Evolutionary conservation across 2,113 vertebrate genomes (phyloP).

Genomic region (Anarhynchus alexandrinus): DNA sequence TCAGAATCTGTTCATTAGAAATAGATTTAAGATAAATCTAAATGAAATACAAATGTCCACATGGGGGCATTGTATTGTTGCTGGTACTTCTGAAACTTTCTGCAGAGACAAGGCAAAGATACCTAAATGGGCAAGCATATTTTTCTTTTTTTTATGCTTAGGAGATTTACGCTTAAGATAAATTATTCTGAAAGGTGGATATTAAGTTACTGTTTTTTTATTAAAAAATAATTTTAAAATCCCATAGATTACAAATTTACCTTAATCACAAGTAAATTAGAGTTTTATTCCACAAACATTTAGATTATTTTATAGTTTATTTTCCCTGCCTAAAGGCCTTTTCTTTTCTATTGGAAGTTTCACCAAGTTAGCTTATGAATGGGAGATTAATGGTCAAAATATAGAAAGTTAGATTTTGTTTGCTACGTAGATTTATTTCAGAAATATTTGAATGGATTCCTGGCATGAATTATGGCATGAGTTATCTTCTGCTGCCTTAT

Average conservation of each 20-base stretch:
- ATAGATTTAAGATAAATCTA: neutral
- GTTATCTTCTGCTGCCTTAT: neutral
- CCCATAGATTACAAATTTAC: neutral
- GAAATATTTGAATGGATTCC: neutral
- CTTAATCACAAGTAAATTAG: neutral
- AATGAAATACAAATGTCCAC: constrained; percentile 24
- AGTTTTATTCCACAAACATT: neutral
- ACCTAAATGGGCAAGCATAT: neutral
- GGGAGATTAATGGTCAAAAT: neutral
- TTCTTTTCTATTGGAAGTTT: neutral
- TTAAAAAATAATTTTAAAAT: neutral
- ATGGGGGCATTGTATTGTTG: constrained; percentile 49
- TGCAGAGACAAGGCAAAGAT: neutral
- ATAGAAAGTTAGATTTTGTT: neutral
- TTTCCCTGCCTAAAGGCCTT: neutral
- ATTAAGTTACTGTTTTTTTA: neutral
- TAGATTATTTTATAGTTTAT: neutral
- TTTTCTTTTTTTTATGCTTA: neutral
- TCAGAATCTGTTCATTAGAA: neutral
- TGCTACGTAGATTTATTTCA: neutral
- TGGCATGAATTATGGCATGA: neutral
- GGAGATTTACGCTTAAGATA: neutral
- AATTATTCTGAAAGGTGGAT: neutral
- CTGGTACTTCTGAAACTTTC: constrained; percentile 14
- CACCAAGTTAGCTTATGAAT: neutral